Evolutionary conservation across 2,888 invertebrate genomes (phyloP).

Genomic region (Drosophila mercatorum): DNA sequence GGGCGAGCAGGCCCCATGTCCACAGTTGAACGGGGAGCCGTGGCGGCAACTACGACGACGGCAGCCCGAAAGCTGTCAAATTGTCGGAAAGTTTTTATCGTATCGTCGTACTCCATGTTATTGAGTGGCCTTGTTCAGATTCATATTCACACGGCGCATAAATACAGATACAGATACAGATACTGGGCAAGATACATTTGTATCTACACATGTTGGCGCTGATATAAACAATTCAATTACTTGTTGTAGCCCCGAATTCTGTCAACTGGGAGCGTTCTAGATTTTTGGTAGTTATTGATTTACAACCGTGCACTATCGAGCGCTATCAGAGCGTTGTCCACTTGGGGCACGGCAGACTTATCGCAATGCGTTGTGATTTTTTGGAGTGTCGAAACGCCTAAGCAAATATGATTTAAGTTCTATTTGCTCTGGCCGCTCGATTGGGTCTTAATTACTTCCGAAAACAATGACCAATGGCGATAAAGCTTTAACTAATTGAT

Average conservation of each 20-base stretch:
- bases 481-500: slow-evolving; percentile 71
- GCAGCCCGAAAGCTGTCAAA: slow-evolving; percentile 73
- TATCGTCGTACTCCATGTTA: slow-evolving; percentile 70
- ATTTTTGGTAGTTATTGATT: slow-evolving; percentile 79
- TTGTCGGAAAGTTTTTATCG: slow-evolving; percentile 67
- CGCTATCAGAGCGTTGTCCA: slow-evolving; percentile 60
- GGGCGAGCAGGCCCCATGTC: slow-evolving; percentile 28
- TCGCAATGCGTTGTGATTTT: slow-evolving; percentile 74
- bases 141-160: slow-evolving; percentile 46
- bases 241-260: slow-evolving; percentile 68
- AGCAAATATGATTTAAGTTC: slow-evolving; percentile 77
- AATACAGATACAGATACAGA: slow-evolving; percentile 14
- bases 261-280: slow-evolving; percentile 33
- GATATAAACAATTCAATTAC: slow-evolving; percentile 80
- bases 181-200: slow-evolving; percentile 66
- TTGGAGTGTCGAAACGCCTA: slow-evolving; percentile 78
- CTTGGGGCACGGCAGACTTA: slow-evolving; percentile 58
- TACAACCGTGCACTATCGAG: slow-evolving; percentile 66
- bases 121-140: slow-evolving; percentile 80
- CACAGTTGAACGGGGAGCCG: slow-evolving; percentile 37
- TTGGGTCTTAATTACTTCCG: slow-evolving; percentile 81
- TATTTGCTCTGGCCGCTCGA: slow-evolving; percentile 68
- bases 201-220: slow-evolving; percentile 72
- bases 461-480: slow-evolving; percentile 72
- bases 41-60: slow-evolving; percentile 32